These are phyloP conservation scores for Solenodon paradoxus DNA, from an alignment of 2,113 vertebrate genomes.

Conservation along the genomic window DNA sequence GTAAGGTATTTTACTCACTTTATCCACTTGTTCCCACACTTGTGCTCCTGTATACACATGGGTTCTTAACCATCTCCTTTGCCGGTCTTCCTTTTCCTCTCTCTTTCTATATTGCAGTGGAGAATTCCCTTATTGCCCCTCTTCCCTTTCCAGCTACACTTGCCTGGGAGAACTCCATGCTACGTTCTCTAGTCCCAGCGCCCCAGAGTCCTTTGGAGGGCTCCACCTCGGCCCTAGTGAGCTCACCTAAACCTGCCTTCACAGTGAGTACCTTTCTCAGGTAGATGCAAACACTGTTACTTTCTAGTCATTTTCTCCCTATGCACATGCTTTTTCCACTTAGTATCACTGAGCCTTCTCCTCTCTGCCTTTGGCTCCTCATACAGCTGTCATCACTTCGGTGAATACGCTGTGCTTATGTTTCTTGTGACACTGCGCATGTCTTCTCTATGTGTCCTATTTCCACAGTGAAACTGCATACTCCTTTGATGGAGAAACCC, in stretches of 20 bases:
- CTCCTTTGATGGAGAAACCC: background rate
- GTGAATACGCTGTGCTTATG: background rate
- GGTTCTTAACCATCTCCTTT: background rate
- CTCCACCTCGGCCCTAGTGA: background rate
- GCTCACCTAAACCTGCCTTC: background rate
- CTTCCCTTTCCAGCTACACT: background rate
- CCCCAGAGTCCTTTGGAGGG: background rate
- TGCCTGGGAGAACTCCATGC: background rate
- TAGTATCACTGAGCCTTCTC: background rate
- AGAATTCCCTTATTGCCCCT: background rate
- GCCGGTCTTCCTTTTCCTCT: background rate
- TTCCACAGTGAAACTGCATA: background rate
- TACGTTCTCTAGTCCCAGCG: background rate
- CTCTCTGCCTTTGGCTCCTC: background rate
- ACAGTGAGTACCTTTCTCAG: background rate
- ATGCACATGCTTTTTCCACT: conserved; percentile 30
- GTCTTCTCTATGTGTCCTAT: background rate
- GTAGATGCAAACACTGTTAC: background rate
- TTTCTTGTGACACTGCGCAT: background rate
- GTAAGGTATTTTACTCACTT: background rate
- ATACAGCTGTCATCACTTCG: conserved; percentile 52
- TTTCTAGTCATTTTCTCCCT: background rate
- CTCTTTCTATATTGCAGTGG: background rate
- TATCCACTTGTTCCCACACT: background rate
- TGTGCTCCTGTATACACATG: background rate